Evolutionary conservation across 2,888 invertebrate species (phyloP).

Genomic region (Rhorus exstirpatorius): DNA sequence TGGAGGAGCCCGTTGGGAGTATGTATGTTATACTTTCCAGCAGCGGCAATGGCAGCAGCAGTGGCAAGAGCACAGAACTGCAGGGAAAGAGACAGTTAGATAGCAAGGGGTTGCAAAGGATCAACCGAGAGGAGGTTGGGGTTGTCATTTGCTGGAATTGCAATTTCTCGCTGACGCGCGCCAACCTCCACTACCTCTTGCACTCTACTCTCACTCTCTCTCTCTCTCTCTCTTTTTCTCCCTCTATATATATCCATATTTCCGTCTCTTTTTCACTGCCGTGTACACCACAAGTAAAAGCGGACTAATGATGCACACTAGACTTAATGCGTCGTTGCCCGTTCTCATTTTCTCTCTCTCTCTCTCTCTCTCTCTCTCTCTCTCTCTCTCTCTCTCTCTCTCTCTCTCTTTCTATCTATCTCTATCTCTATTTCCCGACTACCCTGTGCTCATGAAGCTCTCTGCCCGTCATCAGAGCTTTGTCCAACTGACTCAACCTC

Average conservation of each 20-base stretch:
- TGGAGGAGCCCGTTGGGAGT: constrained; percentile 53
- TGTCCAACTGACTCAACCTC: not conserved
- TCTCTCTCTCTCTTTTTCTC: not conserved
- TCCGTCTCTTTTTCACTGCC: constrained; percentile 62
- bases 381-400: constrained; percentile 8
- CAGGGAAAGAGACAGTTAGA: constrained; percentile 19
- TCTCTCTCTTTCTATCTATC: no score
- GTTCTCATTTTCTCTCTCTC: constrained; percentile 61
- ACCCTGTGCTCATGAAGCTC: constrained; percentile 24
- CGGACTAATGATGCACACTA: constrained; percentile 81
- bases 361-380: constrained; percentile 3
- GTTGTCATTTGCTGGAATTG: constrained; percentile 82
- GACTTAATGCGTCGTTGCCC: constrained; percentile 75
- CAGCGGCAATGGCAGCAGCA: constrained; percentile 30
- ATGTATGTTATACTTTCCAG: constrained; percentile 40
- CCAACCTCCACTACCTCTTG: constrained; percentile 37
- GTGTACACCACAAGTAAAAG: constrained; percentile 76
- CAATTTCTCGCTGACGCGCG: constrained; percentile 82
- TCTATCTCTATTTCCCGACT: constrained; percentile 13
- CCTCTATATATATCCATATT: not conserved
- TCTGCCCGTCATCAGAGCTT: constrained; percentile 22
- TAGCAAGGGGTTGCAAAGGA: constrained; percentile 52
- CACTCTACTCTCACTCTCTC: not conserved
- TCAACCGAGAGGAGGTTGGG: constrained; percentile 62
- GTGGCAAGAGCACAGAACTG: constrained; percentile 66